A percentile compares a stretch with the other conserved stretches of the same genome.
Evolutionary conservation across 92 coral and sea anemone species (phyloP).

Genomic region (Porites evermanni): DNA sequence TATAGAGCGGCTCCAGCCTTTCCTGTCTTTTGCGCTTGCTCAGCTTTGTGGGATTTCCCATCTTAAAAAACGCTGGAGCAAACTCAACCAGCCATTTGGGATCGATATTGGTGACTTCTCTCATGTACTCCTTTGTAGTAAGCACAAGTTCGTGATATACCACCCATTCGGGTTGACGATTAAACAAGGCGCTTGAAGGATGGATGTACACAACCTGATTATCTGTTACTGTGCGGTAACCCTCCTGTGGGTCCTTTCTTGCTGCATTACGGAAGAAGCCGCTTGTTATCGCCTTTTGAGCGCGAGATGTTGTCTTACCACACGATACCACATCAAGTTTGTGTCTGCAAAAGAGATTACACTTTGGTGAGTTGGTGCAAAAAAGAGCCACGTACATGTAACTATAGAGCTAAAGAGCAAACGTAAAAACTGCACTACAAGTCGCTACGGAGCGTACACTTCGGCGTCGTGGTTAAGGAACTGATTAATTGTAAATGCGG

Average conservation of each 20-base stretch:
- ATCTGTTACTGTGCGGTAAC: slow-evolving; percentile 97
- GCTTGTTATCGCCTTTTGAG: slow-evolving; percentile 96
- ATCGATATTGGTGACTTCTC: slow-evolving; percentile 95
- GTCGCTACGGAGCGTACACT: no score
- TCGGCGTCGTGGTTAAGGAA: no score
- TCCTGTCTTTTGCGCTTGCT: slow-evolving; percentile 98
- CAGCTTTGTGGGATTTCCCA: slow-evolving; percentile 91
- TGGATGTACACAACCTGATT: slow-evolving; percentile 97
- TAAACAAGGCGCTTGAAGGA: slow-evolving; percentile 97
- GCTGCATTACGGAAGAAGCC: slow-evolving; percentile 99
- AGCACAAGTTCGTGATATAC: slow-evolving; percentile 95
- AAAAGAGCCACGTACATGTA: neutral
- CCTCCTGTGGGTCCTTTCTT: slow-evolving; percentile 99
- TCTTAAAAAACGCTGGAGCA: slow-evolving; percentile 96
- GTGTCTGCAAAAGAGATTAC: slow-evolving; percentile 69
- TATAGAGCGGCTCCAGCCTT: slow-evolving; percentile 94
- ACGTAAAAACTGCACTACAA: neutral
- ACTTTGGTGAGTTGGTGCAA: neutral
- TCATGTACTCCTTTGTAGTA: slow-evolving; percentile 98
- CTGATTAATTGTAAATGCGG: no score
- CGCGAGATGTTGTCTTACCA: slow-evolving; percentile 93
- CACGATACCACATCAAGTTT: slow-evolving; percentile 98
- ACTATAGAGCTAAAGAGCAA: neutral
- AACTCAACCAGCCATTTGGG: slow-evolving; percentile 99
- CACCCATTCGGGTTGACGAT: slow-evolving; percentile 99